Evolutionary conservation across 2,888 invertebrate genomes (phyloP).

Genomic region (Ophioninae sp.): DNA sequence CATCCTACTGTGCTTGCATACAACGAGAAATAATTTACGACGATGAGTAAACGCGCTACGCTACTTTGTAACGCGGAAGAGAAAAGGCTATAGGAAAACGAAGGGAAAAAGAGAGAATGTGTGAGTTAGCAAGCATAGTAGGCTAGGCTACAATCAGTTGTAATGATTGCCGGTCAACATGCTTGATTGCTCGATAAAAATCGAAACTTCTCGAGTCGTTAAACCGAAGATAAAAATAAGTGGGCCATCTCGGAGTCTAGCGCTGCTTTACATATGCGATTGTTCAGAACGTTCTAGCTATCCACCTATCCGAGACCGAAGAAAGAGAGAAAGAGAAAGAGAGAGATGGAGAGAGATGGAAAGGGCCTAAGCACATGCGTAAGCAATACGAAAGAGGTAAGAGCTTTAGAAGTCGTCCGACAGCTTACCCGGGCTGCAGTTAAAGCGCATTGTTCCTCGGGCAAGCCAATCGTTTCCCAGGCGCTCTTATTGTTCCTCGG

Average conservation of each 20-base stretch:
- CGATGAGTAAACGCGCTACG: conserved; percentile 49
- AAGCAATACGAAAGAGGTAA: conserved; percentile 42
- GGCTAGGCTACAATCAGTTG: conserved; percentile 51
- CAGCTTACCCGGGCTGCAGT: conserved; percentile 48
- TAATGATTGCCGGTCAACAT: conserved; percentile 55
- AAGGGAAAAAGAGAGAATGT: neutral
- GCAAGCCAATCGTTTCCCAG: conserved; percentile 58
- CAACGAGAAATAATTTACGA: conserved; percentile 65
- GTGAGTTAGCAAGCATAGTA: neutral
- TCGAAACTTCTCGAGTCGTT: conserved; percentile 46
- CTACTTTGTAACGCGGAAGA: conserved; percentile 35
- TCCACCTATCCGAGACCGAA: conserved; percentile 1
- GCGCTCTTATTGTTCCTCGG: conserved; percentile 55
- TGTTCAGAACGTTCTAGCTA: conserved; percentile 26
- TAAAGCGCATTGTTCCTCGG: conserved; percentile 65
- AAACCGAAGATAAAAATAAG: conserved; percentile 45
- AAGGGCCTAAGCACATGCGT: conserved; percentile 18
- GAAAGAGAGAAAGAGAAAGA: neutral
- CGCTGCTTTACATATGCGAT: conserved; percentile 41
- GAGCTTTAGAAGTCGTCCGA: conserved; percentile 59
- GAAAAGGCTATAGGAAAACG: conserved; percentile 1
- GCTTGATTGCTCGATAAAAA: conserved; percentile 62
- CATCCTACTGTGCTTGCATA: conserved; percentile 39
- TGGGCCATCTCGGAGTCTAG: conserved; percentile 45
- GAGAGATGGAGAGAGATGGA: conserved; percentile 5